Evolutionary conservation across 2,888 invertebrate species (phyloP), one percentile per base, ranked within the genome.

Genomic region (Eristalinus sepulchralis): DNA sequence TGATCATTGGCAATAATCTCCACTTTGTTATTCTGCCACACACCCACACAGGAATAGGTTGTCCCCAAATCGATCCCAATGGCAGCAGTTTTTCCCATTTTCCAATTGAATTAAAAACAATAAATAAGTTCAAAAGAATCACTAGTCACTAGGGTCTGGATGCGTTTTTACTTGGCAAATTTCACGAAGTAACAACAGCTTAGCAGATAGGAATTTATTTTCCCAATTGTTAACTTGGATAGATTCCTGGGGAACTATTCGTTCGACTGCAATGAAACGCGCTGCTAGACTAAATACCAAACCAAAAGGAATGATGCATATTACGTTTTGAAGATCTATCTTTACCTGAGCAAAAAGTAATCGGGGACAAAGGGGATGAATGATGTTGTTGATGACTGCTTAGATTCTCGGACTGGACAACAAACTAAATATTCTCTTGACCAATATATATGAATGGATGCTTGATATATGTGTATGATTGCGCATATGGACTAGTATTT

Each of bases 1-100:
- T 97, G 97, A 91, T 97, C 97, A 91, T 97, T 97, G 79, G 97
- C 96, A 91, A 97, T 97, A 91, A 96, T 96, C 91, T 96, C 96
- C 84, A 96, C 96, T 91, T 96, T 95, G 81, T 95, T 96, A 90
- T 96, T 95, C 91, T 96, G 96, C 94, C 96, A 97, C n/a, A 97
- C 96, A 89, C 96, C 97, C 63, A 97, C 96, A 91, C 96, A 96
- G 39, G 97, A 97, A 92, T 97, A 97, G 8, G 97, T 97, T 47
- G 97, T 97, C 89, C 97, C 97, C 91, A 97, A 94, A 94, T 97
- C 96, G 89, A 97, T 97, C 89, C 96, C 96, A 90, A 96, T 94
- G 89, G 95, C 95, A 88, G 94, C 94, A 89, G 92, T 90, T 90
- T 94, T 92, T n/a, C 70, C 89, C 91, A 92, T 92, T 84, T 88